These are phyloP conservation scores for Tinea semifulvella DNA, from an alignment of 2,888 invertebrate species.

Conservation along the genomic window DNA sequence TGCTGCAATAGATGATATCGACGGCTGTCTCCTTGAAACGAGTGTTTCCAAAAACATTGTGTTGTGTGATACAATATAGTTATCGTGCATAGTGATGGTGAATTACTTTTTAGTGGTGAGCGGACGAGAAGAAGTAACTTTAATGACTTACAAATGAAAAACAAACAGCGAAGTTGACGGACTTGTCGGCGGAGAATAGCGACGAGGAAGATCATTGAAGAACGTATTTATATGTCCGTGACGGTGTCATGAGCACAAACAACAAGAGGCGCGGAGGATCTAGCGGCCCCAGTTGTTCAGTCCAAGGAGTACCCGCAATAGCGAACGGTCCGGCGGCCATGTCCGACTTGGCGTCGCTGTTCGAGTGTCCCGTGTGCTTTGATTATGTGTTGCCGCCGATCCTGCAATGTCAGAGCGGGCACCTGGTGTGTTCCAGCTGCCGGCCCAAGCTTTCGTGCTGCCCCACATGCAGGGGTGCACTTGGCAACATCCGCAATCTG, in stretches of 20 bases:
- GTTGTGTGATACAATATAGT: background rate
- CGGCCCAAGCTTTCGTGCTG: constrained; percentile 96
- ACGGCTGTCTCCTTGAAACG: constrained; percentile 5
- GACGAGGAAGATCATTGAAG: constrained; percentile 9
- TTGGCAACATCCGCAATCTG: constrained; percentile 96
- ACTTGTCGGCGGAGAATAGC: constrained; percentile 21
- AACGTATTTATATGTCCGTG: constrained; percentile 50
- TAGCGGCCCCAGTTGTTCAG: constrained; percentile 64
- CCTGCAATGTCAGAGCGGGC: constrained; percentile 98
- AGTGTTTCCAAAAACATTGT: constrained; percentile 7
- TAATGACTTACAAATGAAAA: constrained; percentile 49
- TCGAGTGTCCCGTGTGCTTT: constrained; percentile 98
- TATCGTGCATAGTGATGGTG: constrained; percentile 45
- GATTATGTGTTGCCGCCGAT: constrained; percentile 99
- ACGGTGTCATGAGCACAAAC: constrained; percentile 66
- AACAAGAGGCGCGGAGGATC: constrained; percentile 60
- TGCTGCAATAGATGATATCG: background rate
- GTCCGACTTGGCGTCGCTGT: constrained; percentile 89
- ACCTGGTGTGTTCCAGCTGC: constrained; percentile 97
- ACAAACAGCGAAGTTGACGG: constrained; percentile 13
- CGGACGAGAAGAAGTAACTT: constrained; percentile 30
- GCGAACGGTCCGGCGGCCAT: constrained; percentile 71
- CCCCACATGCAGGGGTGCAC: constrained; percentile 96
- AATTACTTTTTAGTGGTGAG: constrained; percentile 30
- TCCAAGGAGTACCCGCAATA: constrained; percentile 59